These are phyloP conservation scores for Tinea trinotella DNA, from an alignment of 2,888 invertebrate genomes.

Conservation along the genomic window DNA sequence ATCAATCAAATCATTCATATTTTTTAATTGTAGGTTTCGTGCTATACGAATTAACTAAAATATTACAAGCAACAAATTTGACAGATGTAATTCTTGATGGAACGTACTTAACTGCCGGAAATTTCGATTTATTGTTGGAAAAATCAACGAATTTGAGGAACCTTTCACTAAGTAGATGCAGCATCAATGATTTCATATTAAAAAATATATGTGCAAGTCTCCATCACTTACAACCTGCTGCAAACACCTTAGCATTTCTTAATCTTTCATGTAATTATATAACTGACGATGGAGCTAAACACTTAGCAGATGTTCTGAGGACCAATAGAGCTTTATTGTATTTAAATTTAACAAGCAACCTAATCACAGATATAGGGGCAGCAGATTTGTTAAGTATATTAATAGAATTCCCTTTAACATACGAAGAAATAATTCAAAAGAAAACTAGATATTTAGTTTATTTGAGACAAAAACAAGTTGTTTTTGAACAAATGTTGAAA, in stretches of 20 bases:
- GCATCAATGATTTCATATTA: constrained; percentile 34
- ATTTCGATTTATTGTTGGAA: constrained; percentile 37
- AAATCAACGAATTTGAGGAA: constrained; percentile 28
- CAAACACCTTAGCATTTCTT: constrained; percentile 33
- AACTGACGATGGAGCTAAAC: constrained; percentile 37
- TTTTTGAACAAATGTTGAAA: constrained; percentile 26
- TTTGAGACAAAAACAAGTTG: constrained; percentile 30
- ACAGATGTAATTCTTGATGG: constrained; percentile 42
- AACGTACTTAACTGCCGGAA: constrained; percentile 31
- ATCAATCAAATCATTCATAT: no score
- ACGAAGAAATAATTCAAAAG: constrained; percentile 32
- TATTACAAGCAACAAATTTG: constrained; percentile 33
- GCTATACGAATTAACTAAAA: constrained; percentile 37
- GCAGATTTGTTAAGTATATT: constrained; percentile 30
- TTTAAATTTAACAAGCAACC: constrained; percentile 42
- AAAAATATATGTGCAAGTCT: constrained; percentile 33
- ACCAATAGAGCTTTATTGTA: constrained; percentile 39
- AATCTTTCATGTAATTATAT: constrained; percentile 45
- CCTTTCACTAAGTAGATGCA: constrained; percentile 41
- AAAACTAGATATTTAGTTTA: constrained; percentile 29
- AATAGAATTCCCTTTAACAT: constrained; percentile 33
- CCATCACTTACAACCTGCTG: constrained; percentile 30
- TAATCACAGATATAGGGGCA: constrained; percentile 38
- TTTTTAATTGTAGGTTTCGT: no score
- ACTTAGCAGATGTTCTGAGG: constrained; percentile 34